Base-by-base conservation (phyloP, 2,797 vertebrate genomes). In the Manis crassicaudata region DNA sequence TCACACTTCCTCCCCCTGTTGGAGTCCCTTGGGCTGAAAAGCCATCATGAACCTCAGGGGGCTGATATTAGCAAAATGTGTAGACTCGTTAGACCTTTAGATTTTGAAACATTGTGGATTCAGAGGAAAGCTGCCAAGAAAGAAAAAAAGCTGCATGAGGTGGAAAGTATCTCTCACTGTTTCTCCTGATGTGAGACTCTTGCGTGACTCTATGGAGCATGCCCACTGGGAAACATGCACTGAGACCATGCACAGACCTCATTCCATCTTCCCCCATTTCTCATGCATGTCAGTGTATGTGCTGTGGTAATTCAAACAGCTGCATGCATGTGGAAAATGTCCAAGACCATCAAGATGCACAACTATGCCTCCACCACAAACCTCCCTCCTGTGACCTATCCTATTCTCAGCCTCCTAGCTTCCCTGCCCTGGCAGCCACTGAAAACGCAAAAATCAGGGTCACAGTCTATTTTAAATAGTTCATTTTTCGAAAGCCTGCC, bases 381-480 rank as follows among this genome's bases (percentile, higher is more conserved):
- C 70, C 70, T 43, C 37, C n/a, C 54, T 13, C 20, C 17, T 3
- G 16, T 25, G 13, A 2, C 5, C 7, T 46, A 3, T 2, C 3
- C 1, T 56, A 37, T 27, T 63, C 32, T 6, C 29, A 37, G 17
- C 32, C 11, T 10, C 2, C 18, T 16, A 27, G 1, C 6, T 37
- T 17, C 16, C 9, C 43, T 35, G 3, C 6, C 27, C 50, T 43
- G 88, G 9, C 1, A 43, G 10, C 14, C 62, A 6, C 92, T 97
- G 95, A 84, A 97, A 98, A 98, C 94, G 60, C 56, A 96, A 98
- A 46, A 98, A 98, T 88, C 97, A 97, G 96, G 98, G 98, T 97
- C 98, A 96, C 82, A 97, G 98, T 98, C 97, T 98, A 98, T 97
- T 98, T 92, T 85, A 96, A 97, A 60, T 88, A 84, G 92, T 76